phyloP scores from a whole-genome alignment of 2,888 invertebrate species.

The Ochropleura leucogaster region DNA sequence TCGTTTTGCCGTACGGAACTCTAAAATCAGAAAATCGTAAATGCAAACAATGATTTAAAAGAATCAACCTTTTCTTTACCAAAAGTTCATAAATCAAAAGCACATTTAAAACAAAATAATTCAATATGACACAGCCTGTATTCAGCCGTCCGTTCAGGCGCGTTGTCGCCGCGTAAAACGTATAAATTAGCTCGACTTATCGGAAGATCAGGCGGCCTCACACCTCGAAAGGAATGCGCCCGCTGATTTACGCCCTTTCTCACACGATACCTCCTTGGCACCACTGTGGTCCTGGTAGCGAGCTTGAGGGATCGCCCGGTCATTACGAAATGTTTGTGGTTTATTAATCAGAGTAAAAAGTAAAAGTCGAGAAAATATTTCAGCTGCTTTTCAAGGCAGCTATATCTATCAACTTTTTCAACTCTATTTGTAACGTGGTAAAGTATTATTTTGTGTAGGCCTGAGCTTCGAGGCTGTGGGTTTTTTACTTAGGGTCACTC shows the following conservation, averaged over 20 bases:
- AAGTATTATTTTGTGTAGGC: background rate
- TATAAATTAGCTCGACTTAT: constrained; percentile 89
- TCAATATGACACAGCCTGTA: constrained; percentile 67
- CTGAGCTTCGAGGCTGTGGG: too few relatives aligned
- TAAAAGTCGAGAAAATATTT: background rate
- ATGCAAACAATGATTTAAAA: constrained; percentile 8
- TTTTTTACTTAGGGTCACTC: background rate
- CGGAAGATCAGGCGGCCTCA: constrained; percentile 88
- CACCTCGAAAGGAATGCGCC: constrained; percentile 88
- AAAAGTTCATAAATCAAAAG: constrained; percentile 14
- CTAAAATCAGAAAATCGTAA: background rate
- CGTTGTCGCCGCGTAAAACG: constrained; percentile 90
- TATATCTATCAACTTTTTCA: background rate
- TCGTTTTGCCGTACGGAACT: too few relatives aligned
- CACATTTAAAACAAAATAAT: constrained; percentile 25
- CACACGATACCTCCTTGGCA: constrained; percentile 78
- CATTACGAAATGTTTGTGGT: constrained; percentile 36
- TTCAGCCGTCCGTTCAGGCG: constrained; percentile 76
- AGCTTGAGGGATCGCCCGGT: constrained; percentile 41
- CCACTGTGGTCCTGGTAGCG: constrained; percentile 81
- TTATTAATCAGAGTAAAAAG: constrained; percentile 17
- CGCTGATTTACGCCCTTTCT: constrained; percentile 85
- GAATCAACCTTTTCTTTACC: background rate
- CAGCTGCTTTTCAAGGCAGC: background rate
- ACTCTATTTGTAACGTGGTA: background rate